Evolutionary conservation across 2,797 vertebrate species (phyloP).

Genomic region (Etheostoma perlongum): DNA sequence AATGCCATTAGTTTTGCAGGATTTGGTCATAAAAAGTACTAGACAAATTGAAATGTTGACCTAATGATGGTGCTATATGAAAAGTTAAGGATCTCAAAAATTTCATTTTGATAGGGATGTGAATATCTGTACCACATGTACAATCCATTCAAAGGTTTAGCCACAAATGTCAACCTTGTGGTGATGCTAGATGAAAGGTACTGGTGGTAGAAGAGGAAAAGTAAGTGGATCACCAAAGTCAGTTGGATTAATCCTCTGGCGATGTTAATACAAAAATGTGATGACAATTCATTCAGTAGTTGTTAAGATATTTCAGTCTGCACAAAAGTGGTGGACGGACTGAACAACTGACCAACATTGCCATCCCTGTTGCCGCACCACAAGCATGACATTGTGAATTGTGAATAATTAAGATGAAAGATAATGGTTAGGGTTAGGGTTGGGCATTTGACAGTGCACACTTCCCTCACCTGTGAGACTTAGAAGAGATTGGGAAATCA

Average conservation of each 20-base stretch:
- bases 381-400: conserved; percentile 27
- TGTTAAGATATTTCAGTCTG: neutral
- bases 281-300: neutral
- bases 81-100: too few species aligned
- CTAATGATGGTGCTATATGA: too few species aligned
- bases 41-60: too few species aligned
- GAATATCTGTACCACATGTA: neutral
- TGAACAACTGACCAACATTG: neutral
- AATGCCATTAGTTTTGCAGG: too few species aligned
- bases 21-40: too few species aligned
- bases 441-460: conserved; percentile 56
- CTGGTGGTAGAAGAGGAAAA: neutral
- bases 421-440: conserved; percentile 39
- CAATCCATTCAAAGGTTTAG: neutral
- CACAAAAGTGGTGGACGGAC: conserved; percentile 1
- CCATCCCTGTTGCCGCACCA: neutral
- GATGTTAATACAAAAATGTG: neutral
- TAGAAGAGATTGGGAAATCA: conserved; percentile 53
- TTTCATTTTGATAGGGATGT: neutral
- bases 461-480: conserved; percentile 63
- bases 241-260: neutral
- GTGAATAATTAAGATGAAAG: conserved; percentile 79
- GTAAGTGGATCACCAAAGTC: neutral
- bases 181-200: neutral
- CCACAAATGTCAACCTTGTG: too few species aligned